Percentiles rank a stretch among this genome's conserved stretches.
phyloP scores from a whole-genome alignment of 2,888 invertebrate genomes.

The Digitonthophagus gazella region DNA sequence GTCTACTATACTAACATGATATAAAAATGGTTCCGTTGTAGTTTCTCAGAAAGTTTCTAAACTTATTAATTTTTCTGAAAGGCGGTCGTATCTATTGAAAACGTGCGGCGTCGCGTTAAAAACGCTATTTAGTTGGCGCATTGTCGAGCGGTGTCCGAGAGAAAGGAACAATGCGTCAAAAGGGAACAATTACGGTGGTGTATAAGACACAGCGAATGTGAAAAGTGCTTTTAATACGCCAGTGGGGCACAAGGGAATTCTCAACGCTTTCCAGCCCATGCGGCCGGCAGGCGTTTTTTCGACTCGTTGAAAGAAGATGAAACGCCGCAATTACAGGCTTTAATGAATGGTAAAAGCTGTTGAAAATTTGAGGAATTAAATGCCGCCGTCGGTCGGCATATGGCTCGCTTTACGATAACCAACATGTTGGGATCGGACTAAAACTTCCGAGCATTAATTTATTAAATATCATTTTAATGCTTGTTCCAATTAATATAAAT shows the following conservation, averaged over 20 bases:
- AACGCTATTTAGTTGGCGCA: conserved; percentile 11
- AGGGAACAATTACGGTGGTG: conserved; percentile 11
- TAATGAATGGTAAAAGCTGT: conserved; percentile 12
- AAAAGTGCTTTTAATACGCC: conserved; percentile 19
- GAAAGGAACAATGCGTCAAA: conserved; percentile 20
- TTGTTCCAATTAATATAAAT: neutral
- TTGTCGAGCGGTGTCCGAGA: conserved; percentile 4
- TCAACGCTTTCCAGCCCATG: conserved; percentile 17
- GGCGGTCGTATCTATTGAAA: neutral
- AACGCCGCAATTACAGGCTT: conserved; percentile 12
- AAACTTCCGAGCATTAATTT: neutral
- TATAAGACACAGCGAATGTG: conserved; percentile 17
- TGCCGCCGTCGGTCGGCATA: neutral
- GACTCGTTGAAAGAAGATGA: neutral
- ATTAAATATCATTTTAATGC: neutral
- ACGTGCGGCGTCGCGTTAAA: neutral
- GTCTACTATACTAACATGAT: too few species aligned
- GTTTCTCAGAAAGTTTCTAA: neutral
- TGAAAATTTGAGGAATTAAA: conserved; percentile 7
- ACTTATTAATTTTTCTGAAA: neutral
- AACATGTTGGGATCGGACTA: neutral
- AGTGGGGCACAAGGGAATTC: conserved; percentile 12
- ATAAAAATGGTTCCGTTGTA: too few species aligned
- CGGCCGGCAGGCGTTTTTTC: conserved; percentile 4
- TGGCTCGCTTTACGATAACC: neutral